A percentile compares a stretch with the other conserved stretches of the same genome.
Evolutionary conservation across 2,113 vertebrate genomes (phyloP).

Genomic region (Onychostoma macrolepis): DNA sequence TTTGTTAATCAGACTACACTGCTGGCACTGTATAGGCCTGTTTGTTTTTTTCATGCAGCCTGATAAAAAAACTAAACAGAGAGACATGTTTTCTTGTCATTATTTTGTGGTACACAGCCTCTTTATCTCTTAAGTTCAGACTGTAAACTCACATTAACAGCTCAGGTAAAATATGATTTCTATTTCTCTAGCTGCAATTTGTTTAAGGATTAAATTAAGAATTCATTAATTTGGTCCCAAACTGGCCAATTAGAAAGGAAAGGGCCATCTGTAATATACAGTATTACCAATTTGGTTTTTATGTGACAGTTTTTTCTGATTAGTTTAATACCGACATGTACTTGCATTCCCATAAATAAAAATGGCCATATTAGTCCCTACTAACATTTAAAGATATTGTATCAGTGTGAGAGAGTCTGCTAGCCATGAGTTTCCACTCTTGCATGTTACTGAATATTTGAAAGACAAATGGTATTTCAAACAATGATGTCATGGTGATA

Average conservation of each 20-base stretch:
- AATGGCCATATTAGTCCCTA: not conserved
- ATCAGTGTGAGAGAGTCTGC: not conserved
- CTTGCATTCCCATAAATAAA: not conserved
- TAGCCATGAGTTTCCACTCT: not conserved
- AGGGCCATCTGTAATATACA: not conserved
- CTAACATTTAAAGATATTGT: not conserved
- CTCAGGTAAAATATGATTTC: not conserved
- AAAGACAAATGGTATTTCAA: slow-evolving; percentile 35
- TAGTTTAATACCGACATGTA: not conserved
- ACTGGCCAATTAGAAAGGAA: not conserved
- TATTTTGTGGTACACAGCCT: not conserved
- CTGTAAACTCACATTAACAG: not conserved
- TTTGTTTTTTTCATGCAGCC: not conserved
- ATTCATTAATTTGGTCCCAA: not conserved
- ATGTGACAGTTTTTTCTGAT: not conserved
- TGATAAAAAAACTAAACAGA: not conserved
- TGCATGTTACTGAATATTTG: not conserved
- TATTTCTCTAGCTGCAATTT: not conserved
- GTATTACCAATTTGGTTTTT: not conserved
- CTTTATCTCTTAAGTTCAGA: not conserved
- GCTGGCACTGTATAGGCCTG: not conserved
- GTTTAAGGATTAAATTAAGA: not conserved
- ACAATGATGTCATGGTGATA: slow-evolving; percentile 30
- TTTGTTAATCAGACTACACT: not conserved
- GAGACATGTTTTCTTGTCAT: not conserved